Percentiles rank a stretch among this genome's conserved stretches.
Conservation (phyloP, 2,888 invertebrate species). For the Callinectes sapidus region DNA sequence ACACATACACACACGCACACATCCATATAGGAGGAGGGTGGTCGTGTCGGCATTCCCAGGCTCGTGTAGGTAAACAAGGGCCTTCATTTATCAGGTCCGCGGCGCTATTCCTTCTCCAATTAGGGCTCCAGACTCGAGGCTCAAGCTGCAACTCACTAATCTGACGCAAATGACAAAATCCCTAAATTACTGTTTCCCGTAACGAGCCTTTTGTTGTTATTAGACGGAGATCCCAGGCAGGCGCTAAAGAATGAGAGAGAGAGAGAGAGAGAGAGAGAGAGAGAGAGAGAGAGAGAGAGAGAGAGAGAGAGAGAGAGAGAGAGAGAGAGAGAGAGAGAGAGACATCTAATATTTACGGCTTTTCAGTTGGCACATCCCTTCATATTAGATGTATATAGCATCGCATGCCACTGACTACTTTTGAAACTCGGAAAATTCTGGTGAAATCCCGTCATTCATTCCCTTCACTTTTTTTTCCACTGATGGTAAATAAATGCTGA, state of each 20-base stretch:
- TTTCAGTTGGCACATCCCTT: not conserved
- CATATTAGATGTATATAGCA: not conserved
- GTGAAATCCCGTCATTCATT: not conserved
- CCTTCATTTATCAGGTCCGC: not conserved
- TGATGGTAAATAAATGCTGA: not conserved
- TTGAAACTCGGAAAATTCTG: not conserved
- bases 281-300: not conserved
- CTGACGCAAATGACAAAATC: constrained; percentile 52
- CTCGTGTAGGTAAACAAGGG: not conserved
- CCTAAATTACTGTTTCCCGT: constrained; percentile 42
- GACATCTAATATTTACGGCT: not conserved
- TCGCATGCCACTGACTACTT: not conserved
- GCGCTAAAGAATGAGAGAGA: not conserved
- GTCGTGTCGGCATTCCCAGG: not conserved
- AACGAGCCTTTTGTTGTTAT: constrained; percentile 41
- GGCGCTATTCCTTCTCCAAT: constrained; percentile 34
- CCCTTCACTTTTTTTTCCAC: not conserved
- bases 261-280: not conserved
- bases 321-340: not conserved
- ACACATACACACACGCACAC: constrained; percentile 24
- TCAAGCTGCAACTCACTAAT: constrained; percentile 42
- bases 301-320: not conserved
- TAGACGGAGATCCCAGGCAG: constrained; percentile 18
- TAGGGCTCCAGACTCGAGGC: constrained; percentile 7
- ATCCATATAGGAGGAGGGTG: not conserved